Conservation (phyloP, 2,797 vertebrate genomes). For the Astyanax mexicanus region DNA sequence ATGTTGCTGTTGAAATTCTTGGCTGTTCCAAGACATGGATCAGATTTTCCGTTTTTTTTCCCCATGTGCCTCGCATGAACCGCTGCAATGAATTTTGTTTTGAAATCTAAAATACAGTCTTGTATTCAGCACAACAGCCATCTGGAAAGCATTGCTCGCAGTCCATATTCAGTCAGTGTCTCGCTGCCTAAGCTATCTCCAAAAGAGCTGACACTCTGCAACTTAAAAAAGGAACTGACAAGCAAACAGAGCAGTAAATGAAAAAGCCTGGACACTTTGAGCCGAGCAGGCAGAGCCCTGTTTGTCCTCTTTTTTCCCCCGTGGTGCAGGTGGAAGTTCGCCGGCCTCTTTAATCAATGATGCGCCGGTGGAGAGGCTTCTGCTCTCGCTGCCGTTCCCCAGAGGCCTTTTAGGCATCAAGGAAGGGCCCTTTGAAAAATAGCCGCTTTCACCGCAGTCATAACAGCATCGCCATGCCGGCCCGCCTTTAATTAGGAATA, state of each 20-base stretch:
- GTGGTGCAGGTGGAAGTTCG: slow-evolving; percentile 68
- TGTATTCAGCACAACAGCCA: slow-evolving; percentile 2
- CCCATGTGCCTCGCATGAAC: background rate
- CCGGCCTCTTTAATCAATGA: slow-evolving; percentile 78
- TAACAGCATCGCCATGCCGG: slow-evolving; percentile 52
- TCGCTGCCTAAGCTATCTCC: background rate
- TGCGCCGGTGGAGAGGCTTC: slow-evolving; percentile 63
- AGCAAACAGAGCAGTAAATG: slow-evolving; percentile 22
- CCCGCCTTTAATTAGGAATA: slow-evolving; percentile 63
- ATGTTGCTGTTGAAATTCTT: too few relatives aligned
- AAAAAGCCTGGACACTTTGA: slow-evolving; percentile 27
- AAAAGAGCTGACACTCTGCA: slow-evolving; percentile 26
- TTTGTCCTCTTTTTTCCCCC: slow-evolving; percentile 59
- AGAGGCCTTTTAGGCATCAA: slow-evolving; percentile 59
- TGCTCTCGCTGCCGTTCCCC: slow-evolving; percentile 54
- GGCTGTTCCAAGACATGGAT: too few relatives aligned
- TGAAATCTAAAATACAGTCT: slow-evolving; percentile 19
- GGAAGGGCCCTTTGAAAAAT: slow-evolving; percentile 57
- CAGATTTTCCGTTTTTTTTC: too few relatives aligned
- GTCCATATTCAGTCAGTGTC: slow-evolving; percentile 1
- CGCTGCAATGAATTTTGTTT: background rate
- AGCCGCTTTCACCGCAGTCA: slow-evolving; percentile 46
- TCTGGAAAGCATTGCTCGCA: slow-evolving; percentile 4
- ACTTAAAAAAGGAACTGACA: slow-evolving; percentile 30
- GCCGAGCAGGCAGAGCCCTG: slow-evolving; percentile 25